These are phyloP conservation scores for Zeuzera pyrina DNA, from an alignment of 2,888 invertebrate species.

Conservation along the genomic window DNA sequence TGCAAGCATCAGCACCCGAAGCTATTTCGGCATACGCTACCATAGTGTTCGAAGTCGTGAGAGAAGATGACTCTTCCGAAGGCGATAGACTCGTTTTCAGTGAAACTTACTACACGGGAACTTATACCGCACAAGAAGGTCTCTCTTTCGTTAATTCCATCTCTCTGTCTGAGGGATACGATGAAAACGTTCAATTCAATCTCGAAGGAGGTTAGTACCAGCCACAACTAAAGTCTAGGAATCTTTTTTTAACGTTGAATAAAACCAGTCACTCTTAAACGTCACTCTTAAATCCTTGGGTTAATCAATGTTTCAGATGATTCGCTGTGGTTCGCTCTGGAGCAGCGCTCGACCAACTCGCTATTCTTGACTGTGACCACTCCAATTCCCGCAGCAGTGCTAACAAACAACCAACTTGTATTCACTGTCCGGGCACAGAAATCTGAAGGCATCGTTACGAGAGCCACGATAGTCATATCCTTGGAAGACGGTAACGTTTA, in stretches of 20 bases:
- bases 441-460: neutral
- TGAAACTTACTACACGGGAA: slow-evolving; percentile 24
- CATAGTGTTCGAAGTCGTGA: slow-evolving; percentile 5
- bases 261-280: too few relatives aligned
- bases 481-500: neutral
- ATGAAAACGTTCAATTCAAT: slow-evolving; percentile 19
- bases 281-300: too few relatives aligned
- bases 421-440: neutral
- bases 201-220: slow-evolving; percentile 32
- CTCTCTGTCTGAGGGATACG: slow-evolving; percentile 20
- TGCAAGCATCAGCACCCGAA: slow-evolving; percentile 8
- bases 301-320: slow-evolving; percentile 12
- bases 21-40: slow-evolving; percentile 6
- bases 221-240: too few relatives aligned
- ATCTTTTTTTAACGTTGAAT: too few relatives aligned
- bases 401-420: neutral
- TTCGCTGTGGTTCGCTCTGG: slow-evolving; percentile 20
- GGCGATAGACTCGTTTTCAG: slow-evolving; percentile 13
- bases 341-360: neutral
- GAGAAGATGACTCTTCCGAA: slow-evolving; percentile 5
- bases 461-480: slow-evolving; percentile 2
- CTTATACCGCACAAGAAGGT: slow-evolving; percentile 16
- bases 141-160: slow-evolving; percentile 20
- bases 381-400: neutral
- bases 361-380: neutral